Base-by-base conservation (phyloP, 1,140 invertebrate species). In the Spodoptera frugiperda region DNA sequence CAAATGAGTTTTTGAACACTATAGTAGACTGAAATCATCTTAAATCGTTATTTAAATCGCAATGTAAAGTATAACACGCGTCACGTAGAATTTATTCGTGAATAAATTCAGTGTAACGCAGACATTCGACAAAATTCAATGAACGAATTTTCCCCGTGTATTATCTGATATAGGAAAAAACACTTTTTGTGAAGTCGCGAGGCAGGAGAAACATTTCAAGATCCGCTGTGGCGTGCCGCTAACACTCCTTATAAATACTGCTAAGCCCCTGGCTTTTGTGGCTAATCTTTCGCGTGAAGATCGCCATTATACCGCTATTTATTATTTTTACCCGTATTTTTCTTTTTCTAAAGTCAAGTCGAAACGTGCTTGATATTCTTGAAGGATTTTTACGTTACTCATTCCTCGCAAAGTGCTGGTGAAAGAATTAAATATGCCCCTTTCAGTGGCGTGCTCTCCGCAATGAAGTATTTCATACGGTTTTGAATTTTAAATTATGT, bases 281-380 rank as follows among this genome's bases (percentile, higher is more conserved):
- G 90, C 91, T 94, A 94, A 94, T 94, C 92, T 93, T 92, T 89
- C 87, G 90, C 91, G 89, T 91, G 90, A 87, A 93, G 88, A 93
- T 93, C 91, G 87, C 90, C 87, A 93, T 93, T 92, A 93, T 90
- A 89, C 91, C 87, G 87, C 88, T 90, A 93, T 93, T 93, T 93
- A 93, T 93, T 92, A 93, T 91, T 92, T 91, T 87, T 81, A 82
- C 85, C 83, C 82, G 81, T 85, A 87, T 91, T 93, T 91, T 91
- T 90, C 89, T 89, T 88, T 76, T 84, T 83, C 83, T 84, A 87
- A 87, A 89, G 91, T 92, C 86, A 90, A 91, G 87, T 87, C 84
- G 82, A 81, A 89, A 90, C 80, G 85, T 89, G 85, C 83, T 88
- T 89, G 84, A 89, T 86, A 85, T 88, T 85, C 85, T 84, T 82